phyloP scores from a whole-genome alignment of 64 coral and sea anemone species.

The Stylophora pistillata region DNA sequence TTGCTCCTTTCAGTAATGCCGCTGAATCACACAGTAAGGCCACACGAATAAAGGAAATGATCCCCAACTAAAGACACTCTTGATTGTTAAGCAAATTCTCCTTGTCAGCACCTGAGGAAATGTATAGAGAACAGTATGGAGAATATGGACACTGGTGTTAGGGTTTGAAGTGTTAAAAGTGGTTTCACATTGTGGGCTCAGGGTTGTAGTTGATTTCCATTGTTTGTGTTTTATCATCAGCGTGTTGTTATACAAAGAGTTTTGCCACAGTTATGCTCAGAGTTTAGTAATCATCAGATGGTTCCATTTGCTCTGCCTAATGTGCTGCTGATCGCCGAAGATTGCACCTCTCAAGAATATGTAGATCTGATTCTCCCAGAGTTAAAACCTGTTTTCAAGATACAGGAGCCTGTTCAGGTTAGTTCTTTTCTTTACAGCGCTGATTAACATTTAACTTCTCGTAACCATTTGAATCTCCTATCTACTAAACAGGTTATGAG shows the following conservation, averaged over 20 bases:
- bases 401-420: constrained; percentile 98
- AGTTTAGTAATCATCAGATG: constrained; percentile 91
- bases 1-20: no score
- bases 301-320: constrained; percentile 97
- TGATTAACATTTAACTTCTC: neutral
- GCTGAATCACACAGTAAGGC: no score
- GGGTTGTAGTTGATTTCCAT: neutral
- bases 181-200: neutral
- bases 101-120: no score
- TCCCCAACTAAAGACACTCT: no score
- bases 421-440: neutral
- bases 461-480: neutral
- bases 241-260: constrained; percentile 88
- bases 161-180: neutral
- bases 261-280: constrained; percentile 84
- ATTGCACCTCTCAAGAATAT: constrained; percentile 81
- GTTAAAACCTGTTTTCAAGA: constrained; percentile 95
- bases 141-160: neutral
- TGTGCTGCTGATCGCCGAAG: constrained; percentile 88
- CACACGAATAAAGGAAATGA: no score
- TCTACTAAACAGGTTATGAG: no score
- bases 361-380: constrained; percentile 78
- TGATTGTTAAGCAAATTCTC: no score
- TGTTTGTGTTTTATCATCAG: constrained; percentile 18
- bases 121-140: no score